A percentile compares a stretch with the other conserved stretches of the same genome.
Conservation (phyloP, 2,888 invertebrate genomes). For the Caenorhabditis zanzibari region DNA sequence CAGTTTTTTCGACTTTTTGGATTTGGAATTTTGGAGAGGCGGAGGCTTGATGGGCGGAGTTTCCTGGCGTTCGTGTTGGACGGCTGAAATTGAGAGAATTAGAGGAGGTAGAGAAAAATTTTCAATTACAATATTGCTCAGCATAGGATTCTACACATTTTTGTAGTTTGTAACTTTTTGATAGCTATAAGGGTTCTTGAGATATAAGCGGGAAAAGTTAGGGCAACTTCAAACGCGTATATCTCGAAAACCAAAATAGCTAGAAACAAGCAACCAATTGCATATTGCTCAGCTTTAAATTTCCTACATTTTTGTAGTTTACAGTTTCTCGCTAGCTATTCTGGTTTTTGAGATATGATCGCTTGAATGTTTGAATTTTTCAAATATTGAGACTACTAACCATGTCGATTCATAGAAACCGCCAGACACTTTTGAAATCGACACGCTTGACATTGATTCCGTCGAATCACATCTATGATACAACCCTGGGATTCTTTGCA, state of each 20-base stretch:
- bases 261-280: too few species aligned
- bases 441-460: slow-evolving; percentile 96
- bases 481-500: slow-evolving; percentile 94
- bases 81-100: slow-evolving; percentile 42
- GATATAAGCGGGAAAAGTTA: too few species aligned
- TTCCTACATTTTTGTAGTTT: too few species aligned
- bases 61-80: slow-evolving; percentile 58
- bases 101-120: background rate
- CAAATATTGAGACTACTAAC: too few species aligned
- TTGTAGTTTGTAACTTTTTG: background rate
- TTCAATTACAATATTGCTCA: background rate
- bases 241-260: background rate
- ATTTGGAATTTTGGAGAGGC: background rate
- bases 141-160: slow-evolving; percentile 1
- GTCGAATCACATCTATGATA: slow-evolving; percentile 92
- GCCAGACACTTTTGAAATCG: slow-evolving; percentile 86
- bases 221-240: background rate
- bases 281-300: too few species aligned
- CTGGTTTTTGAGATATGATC: background rate
- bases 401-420: slow-evolving; percentile 74
- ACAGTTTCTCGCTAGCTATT: too few species aligned
- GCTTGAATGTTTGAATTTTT: too few species aligned
- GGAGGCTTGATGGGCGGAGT: background rate
- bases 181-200: too few species aligned
- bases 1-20: slow-evolving; percentile 1